Base-by-base conservation (phyloP, 1,140 invertebrate species). In the Drosophila burlai region DNA sequence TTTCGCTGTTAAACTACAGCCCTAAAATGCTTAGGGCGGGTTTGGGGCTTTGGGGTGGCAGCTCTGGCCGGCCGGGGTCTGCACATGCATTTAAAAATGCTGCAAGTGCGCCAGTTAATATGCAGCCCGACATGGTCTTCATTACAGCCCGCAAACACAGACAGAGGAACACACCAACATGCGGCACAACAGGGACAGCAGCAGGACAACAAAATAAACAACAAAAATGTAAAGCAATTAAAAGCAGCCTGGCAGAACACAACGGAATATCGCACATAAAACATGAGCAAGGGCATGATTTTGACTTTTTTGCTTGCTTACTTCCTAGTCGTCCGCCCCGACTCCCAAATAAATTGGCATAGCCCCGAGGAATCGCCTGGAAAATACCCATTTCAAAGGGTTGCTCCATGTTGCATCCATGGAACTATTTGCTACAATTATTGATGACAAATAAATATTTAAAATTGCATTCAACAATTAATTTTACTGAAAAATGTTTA, bases 181-280 rank as follows among this genome's bases (percentile, higher is more conserved):
- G 47, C 24, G 57, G 47, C 42, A 21, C 57, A 62, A 47, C 50
- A 80, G 36, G 59, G 60, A 74, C 63, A 81, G 49, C 49, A 52
- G 49, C 29, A 34, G 43, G 63, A 57, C 81, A 69, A 81, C 77
- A 76, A 80, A 80, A 83, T 72, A 80, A 81, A 81, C 78, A 84
- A 85, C 77, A 76, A 84, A 79, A 84, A 87, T 87, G 83, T 83
- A 87, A 89, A 89, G 84, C 85, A 90, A 90, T 90, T 91, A 90
- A 91, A 91, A 90, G 75, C 86, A 91, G 82, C 72, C 81, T 72
- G 50, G 68, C 82, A 85, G 60, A 80, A 80, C 71, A 85, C 75
- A 90, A 68, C 82, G 54, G 81, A 84, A 89, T 82, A 89, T 82
- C 59, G 59, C 76, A 79, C 81, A 84, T 89, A 84, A 90, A 89